Evolutionary conservation across 2,113 vertebrate species (phyloP).

Genomic region (Eclectus roratus): DNA sequence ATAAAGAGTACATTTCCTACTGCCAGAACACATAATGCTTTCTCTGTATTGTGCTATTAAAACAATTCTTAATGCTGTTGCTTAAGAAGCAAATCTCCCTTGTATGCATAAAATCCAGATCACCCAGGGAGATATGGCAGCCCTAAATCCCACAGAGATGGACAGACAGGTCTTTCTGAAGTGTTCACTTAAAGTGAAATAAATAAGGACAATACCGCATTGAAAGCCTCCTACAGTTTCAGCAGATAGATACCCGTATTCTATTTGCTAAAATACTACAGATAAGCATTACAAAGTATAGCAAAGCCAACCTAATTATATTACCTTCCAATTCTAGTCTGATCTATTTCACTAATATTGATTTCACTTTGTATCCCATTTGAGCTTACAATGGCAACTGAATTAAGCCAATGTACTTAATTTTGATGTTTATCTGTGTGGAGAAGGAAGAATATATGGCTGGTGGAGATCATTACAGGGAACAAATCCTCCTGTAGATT

Average conservation of each 20-base stretch:
- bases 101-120: neutral
- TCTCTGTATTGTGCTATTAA: neutral
- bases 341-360: conserved; percentile 66
- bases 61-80: neutral
- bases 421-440: conserved; percentile 51
- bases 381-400: conserved; percentile 55
- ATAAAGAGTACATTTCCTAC: neutral
- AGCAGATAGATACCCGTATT: conserved; percentile 20
- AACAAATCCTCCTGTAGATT: neutral
- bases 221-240: conserved; percentile 30
- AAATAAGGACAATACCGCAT: conserved; percentile 16
- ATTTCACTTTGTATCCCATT: conserved; percentile 67
- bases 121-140: neutral
- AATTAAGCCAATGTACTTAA: conserved; percentile 70
- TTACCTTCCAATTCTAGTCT: conserved; percentile 60
- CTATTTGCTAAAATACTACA: conserved; percentile 40
- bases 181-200: neutral
- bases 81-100: neutral
- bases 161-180: neutral
- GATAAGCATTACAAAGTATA: conserved; percentile 60
- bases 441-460: conserved; percentile 20
- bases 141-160: neutral
- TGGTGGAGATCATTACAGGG: conserved; percentile 35
- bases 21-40: neutral
- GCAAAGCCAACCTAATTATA: conserved; percentile 60